Percentiles rank a stretch among this genome's conserved stretches.
phyloP scores from a whole-genome alignment of 2,113 vertebrate genomes.

The Nerophis lumbriciformis region DNA sequence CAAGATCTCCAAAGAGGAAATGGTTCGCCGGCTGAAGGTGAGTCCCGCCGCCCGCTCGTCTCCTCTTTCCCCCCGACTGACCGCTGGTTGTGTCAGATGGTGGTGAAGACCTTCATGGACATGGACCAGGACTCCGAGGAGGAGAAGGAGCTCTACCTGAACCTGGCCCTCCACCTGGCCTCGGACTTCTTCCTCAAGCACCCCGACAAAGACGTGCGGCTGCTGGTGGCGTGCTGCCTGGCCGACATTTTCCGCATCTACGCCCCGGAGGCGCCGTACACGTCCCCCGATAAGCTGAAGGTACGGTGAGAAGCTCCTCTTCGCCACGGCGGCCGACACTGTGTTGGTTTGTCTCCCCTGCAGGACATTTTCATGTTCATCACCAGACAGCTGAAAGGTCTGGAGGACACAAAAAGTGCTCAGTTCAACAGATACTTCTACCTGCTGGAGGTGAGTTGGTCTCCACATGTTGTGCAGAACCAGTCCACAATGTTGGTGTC shows the following conservation, averaged over 20 bases:
- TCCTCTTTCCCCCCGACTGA: not conserved
- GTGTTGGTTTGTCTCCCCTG: conserved; percentile 15
- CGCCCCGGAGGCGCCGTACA: conserved; percentile 96
- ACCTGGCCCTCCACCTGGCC: conserved; percentile 93
- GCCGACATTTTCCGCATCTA: conserved; percentile 99
- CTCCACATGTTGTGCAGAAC: not conserved
- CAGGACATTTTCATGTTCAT: conserved; percentile 99
- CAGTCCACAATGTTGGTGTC: not conserved
- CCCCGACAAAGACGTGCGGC: conserved; percentile 96
- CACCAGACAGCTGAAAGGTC: conserved; percentile 94
- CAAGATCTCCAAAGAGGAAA: conserved; percentile 99
- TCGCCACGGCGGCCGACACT: no score
- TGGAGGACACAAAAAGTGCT: conserved; percentile 97
- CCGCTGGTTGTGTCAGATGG: conserved; percentile 76
- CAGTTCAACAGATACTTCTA: conserved; percentile 99
- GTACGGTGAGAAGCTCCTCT: conserved; percentile 46
- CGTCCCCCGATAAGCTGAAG: conserved; percentile 97
- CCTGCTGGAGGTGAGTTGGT: conserved; percentile 82
- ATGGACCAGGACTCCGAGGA: conserved; percentile 99
- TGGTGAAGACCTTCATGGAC: conserved; percentile 99
- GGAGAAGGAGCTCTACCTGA: conserved; percentile 96
- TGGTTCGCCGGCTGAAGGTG: conserved; percentile 97
- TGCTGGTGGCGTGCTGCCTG: conserved; percentile 95
- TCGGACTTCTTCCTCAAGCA: conserved; percentile 99
- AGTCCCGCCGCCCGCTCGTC: conserved; percentile 10